These are phyloP conservation scores for Agrotis segetum DNA, from an alignment of 2,888 invertebrate genomes.

Conservation along the genomic window DNA sequence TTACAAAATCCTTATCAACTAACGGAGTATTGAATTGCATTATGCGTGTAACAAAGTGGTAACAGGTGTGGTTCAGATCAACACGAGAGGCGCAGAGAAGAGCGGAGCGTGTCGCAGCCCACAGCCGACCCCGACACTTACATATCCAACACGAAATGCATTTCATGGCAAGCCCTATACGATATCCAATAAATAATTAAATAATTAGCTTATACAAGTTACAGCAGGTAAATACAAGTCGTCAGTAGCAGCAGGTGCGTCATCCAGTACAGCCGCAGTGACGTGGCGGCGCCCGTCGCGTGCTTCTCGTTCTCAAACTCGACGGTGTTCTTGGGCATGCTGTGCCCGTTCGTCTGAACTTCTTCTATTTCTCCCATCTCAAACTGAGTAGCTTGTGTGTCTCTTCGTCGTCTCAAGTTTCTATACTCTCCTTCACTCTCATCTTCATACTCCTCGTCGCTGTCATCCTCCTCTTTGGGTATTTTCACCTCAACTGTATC, in stretches of 20 bases:
- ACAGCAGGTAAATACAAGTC: constrained; percentile 74
- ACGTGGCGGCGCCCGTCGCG: constrained; percentile 54
- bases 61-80: constrained; percentile 76
- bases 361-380: constrained; percentile 77
- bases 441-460: constrained; percentile 66
- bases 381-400: constrained; percentile 79
- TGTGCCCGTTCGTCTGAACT: constrained; percentile 73
- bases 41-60: constrained; percentile 79
- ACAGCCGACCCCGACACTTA: constrained; percentile 67
- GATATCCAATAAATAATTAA: constrained; percentile 84
- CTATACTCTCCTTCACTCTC: constrained; percentile 63
- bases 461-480: constrained; percentile 28
- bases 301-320: constrained; percentile 71
- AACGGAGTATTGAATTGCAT: constrained; percentile 88
- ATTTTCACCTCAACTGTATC: constrained; percentile 69
- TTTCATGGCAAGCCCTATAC: constrained; percentile 87
- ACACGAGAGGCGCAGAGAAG: constrained; percentile 45
- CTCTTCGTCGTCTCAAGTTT: constrained; percentile 73
- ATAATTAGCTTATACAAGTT: constrained; percentile 73
- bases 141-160: constrained; percentile 82
- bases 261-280: constrained; percentile 64
- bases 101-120: constrained; percentile 70
- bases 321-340: constrained; percentile 76
- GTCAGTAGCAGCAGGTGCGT: constrained; percentile 74
- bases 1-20: constrained; percentile 85